Base-by-base conservation (phyloP, 2,888 invertebrate genomes). In the Tachina lurida region DNA sequence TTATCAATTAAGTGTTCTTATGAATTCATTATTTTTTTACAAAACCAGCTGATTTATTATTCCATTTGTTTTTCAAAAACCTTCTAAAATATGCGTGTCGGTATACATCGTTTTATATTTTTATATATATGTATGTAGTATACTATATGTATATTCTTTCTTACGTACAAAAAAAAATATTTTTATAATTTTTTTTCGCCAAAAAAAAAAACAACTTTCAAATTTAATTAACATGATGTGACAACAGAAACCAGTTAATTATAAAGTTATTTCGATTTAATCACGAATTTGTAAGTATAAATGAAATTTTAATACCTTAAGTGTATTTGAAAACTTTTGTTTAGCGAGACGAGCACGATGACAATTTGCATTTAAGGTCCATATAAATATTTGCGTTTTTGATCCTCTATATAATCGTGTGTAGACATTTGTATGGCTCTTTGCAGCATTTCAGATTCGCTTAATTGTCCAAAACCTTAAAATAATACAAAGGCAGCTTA, bases 361-460 rank as follows among this genome's bases (percentile, higher is more conserved):
- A 19, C 49, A 39, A 41, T 3, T 63, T 58, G 4, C 19, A 58
- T 80, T 88, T 91, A 91, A 88, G 91, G 91, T 45, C 91, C 90
- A 81, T 89, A 89, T 17, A 90, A 88, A 88, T 89, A 91, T 87
- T 92, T 92, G 13, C 92, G 90, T 87, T 92, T 92, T 75, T 92
- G 93, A 88, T 92, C 91, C 80, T 93, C 91, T 71, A 93, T 91
- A 87, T 93, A 93, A 87, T 93, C 93, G 45, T 92, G 91, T 22
- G 93, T 92, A n/a, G 93, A 93, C 89, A 93, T 90, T 88, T 92
- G 91, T 70, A 93, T 91, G 63, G 93, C 93, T 76, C 91, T 91
- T 87, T 92, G 91, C 56, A 93, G 88, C 93, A 93, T 93, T 87
- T 93, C 92, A 68, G 91, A 91, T 87, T 93, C 93, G 67, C 90